These are phyloP conservation scores for Patagioenas fasciata DNA, from an alignment of 2,113 vertebrate species.

Conservation along the genomic window DNA sequence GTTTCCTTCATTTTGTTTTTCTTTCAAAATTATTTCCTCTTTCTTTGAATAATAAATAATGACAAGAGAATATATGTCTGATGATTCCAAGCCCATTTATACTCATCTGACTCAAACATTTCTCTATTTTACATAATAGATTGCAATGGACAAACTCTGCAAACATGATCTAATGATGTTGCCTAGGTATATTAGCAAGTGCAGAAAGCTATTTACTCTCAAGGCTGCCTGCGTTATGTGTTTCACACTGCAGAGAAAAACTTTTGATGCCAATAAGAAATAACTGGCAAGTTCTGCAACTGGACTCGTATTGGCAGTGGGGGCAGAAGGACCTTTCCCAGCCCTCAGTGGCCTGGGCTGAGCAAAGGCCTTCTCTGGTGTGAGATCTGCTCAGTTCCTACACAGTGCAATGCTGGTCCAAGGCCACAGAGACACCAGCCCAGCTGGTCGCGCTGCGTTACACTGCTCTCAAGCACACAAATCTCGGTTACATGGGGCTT, in stretches of 20 bases:
- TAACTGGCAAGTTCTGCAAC: background rate
- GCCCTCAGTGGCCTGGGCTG: background rate
- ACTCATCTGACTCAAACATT: background rate
- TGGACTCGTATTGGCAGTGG: background rate
- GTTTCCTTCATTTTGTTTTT: background rate
- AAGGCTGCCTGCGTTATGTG: background rate
- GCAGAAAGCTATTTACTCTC: slow-evolving; percentile 43
- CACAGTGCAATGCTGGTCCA: background rate
- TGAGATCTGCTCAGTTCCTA: background rate
- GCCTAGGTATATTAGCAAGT: background rate
- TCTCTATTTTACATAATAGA: background rate
- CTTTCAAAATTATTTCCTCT: background rate
- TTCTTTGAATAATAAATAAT: background rate
- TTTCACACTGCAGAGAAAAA: background rate
- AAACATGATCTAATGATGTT: slow-evolving; percentile 10
- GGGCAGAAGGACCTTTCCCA: background rate
- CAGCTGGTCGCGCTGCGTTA: background rate
- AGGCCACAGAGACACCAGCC: background rate
- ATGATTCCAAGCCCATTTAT: background rate
- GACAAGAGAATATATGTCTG: background rate
- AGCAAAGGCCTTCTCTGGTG: background rate
- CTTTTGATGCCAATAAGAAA: background rate
- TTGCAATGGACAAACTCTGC: background rate
- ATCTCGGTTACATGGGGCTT: background rate
- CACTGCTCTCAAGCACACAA: background rate